Evolutionary conservation across 2,888 invertebrate genomes (phyloP), one percentile per base, ranked within the genome.

Genomic region (Orthosia gracilis): DNA sequence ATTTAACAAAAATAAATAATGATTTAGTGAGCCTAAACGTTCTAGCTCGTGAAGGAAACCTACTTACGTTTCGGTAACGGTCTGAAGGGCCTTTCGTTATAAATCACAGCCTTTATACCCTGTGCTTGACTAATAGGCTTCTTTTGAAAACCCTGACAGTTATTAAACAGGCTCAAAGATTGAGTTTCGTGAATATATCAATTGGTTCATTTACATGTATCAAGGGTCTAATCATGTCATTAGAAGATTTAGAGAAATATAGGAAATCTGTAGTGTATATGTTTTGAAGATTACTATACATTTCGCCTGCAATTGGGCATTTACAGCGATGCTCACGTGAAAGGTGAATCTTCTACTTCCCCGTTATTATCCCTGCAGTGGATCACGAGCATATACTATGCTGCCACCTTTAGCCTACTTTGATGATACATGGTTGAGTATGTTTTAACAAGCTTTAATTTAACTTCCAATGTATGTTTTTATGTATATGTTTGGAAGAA

Each of bases 91-190:
- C 7, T 78, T 49, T 59, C 52, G 15, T 23, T 64, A 77, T 82
- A 64, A 80, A 78, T 80, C 82, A 67, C 31, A 0, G 52, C 45
- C 63, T 73, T 76, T 58, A 52, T 49, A 67, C 62, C 23, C 26
- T 47, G 45, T 15, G 17, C 52, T 67, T 80, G 78, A 80, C 63
- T 73, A 69, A 80, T 82, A 59, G 63, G 40, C 26, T n/a, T n/a
- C 63, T 73, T 73, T 82, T 64, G 69, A 59, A 69, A 59, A 55
- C 13, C 52, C n/a, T 64, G 80, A 61, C 78, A 78, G 66, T 59
- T 82, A 82, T 82, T 73, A 80, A 80, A 78, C 59, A 67, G 26
- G 59, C 31, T 54, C 63, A 59, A 73, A 82, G 66, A 73, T 82
- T 63, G 66, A 73, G 47, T 47, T 40, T 65, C 65, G n/a, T 68